Conservation (phyloP, 2,888 invertebrate genomes). For the Xylota sylvarum region DNA sequence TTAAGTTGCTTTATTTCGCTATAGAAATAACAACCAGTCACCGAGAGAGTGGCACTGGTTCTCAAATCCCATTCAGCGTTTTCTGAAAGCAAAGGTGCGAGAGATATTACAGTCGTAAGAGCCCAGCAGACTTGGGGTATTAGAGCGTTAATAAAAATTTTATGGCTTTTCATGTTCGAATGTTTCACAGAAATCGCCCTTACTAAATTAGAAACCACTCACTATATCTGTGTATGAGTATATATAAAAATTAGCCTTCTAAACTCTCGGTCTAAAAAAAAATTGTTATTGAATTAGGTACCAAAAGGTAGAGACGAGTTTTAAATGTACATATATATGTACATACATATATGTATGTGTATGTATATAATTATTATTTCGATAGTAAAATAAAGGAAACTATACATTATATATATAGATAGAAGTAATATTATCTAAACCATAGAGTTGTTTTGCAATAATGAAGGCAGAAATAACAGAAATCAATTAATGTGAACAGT, state of each 20-base stretch:
- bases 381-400: background rate
- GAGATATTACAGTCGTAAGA: conserved; percentile 44
- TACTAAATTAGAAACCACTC: conserved; percentile 52
- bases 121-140: conserved; percentile 36
- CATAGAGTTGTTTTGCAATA: too few species aligned
- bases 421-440: too few species aligned
- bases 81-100: conserved; percentile 42
- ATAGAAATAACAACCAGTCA: conserved; percentile 34
- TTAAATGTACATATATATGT: background rate
- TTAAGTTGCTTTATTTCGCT: conserved; percentile 52
- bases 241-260: conserved; percentile 6
- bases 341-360: background rate
- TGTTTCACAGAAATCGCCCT: conserved; percentile 48
- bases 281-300: conserved; percentile 4
- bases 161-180: conserved; percentile 46
- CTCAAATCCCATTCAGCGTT: conserved; percentile 38
- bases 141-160: conserved; percentile 56
- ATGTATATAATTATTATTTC: background rate
- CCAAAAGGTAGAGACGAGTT: background rate
- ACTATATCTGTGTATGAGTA: background rate
- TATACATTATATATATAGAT: too few species aligned
- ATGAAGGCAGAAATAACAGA: too few species aligned
- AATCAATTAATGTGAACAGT: too few species aligned
- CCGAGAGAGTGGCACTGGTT: conserved; percentile 14
- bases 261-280: conserved; percentile 5